phyloP scores from a whole-genome alignment of 2,113 vertebrate species.

The Ochotona curzoniae region DNA sequence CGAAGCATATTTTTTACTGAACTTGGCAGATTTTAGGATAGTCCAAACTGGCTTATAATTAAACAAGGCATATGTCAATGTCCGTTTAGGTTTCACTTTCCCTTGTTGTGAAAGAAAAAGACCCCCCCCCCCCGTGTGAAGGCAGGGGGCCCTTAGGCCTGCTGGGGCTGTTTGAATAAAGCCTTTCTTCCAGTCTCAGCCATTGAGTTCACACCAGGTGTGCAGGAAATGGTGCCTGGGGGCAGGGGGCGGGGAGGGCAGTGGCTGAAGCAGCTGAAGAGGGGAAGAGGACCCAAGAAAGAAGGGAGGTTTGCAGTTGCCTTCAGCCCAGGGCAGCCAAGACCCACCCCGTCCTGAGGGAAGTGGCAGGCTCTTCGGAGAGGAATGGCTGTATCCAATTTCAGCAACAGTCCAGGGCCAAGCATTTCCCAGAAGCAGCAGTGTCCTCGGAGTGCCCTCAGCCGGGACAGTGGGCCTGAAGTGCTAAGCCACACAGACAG shows the following conservation, averaged over 20 bases:
- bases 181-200: slow-evolving; percentile 1
- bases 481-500: not conserved
- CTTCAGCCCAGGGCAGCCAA: slow-evolving; percentile 22
- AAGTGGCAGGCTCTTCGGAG: not conserved
- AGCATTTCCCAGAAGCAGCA: not conserved
- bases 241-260: not conserved
- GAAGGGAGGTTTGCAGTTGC: not conserved
- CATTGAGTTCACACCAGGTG: not conserved
- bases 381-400: not conserved
- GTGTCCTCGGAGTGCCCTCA: not conserved
- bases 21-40: too few relatives aligned
- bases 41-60: too few relatives aligned
- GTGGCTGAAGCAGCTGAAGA: not conserved
- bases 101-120: not conserved
- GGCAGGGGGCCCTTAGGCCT: not conserved
- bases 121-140: not conserved
- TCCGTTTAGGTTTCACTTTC: not conserved
- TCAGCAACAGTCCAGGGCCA: not conserved
- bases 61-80: not conserved
- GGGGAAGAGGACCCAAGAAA: slow-evolving; percentile 23
- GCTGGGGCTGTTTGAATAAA: not conserved
- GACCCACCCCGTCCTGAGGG: not conserved
- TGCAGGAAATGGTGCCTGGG: not conserved
- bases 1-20: too few relatives aligned
- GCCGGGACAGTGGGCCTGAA: not conserved